Evolutionary conservation across 2,888 invertebrate genomes (phyloP), one percentile per base, ranked within the genome.

Genomic region (Drosophila mimica): DNA sequence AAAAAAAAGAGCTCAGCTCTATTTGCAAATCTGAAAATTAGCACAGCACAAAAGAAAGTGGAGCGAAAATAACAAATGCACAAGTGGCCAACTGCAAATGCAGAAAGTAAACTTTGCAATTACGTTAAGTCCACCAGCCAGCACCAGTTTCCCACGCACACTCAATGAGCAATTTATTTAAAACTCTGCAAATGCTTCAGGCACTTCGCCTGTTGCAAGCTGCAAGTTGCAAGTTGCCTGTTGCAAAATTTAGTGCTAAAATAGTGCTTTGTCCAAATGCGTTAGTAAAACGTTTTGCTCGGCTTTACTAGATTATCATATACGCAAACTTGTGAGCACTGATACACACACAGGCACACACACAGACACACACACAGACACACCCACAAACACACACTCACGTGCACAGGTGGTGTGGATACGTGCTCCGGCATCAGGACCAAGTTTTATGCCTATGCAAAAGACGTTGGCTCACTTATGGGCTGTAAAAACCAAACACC

Each of bases 11-110:
- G 64, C 75, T 70, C 67, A 76, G 77, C 73, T 73, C 83, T 86
- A 78, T 80, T 83, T 83, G 83, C 80, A 78, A 86, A 83, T 85
- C 87, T 80, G 82, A 80, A 88, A 85, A 82, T 88, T 85, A 86
- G 87, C 81, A 71, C 76, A 88, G 76, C 70, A 62, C 40, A 59
- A 25, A 72, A 68, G 64, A 59, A 56, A 63, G 49, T n/a, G 34
- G 51, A 43, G 20, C 17, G 9, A 33, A 48, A 58, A 61, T 56
- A 48, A 36, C 48, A 52, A 56, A 74, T 70, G 67, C 53, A 11
- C 15, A 58, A 68, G 46, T 63, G 74, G 59, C 62, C 57, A 70
- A 53, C 62, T 53, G 72, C 52, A 68, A 75, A 46, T 79, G 73
- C 61, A 72, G 70, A 53, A 54, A 69, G 68, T 71, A 74, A 88